A percentile compares a stretch with the other conserved stretches of the same genome.
Conservation (phyloP, 1,140 invertebrate genomes). For the Anastrepha obliqua region DNA sequence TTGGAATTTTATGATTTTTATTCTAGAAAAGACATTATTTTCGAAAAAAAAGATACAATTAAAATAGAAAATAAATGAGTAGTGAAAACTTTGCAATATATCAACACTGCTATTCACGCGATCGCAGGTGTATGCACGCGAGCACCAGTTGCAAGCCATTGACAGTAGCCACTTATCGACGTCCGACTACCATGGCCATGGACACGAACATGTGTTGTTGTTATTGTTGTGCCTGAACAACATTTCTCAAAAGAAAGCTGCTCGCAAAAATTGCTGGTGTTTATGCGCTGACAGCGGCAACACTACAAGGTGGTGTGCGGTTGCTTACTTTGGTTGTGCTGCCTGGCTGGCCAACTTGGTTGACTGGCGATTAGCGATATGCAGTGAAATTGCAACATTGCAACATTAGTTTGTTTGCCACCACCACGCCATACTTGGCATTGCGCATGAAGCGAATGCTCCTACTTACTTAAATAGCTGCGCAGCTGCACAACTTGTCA, state of each 20-base stretch:
- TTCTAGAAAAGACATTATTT: too few species aligned
- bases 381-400: conserved; percentile 28
- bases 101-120: too few species aligned
- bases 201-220: background rate
- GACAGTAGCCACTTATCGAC: background rate
- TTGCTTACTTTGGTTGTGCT: background rate
- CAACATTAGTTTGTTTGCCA: conserved; percentile 15
- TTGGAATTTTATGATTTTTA: too few species aligned
- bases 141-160: conserved; percentile 11
- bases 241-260: conserved; percentile 50
- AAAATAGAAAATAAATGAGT: too few species aligned
- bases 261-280: conserved; percentile 23
- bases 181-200: background rate
- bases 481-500: conserved; percentile 15
- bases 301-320: background rate
- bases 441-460: background rate
- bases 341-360: background rate
- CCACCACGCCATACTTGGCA: background rate
- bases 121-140: background rate
- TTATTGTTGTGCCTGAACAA: background rate
- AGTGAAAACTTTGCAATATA: too few species aligned
- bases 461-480: background rate
- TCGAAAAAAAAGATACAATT: too few species aligned
- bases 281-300: background rate
- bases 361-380: background rate